Evolutionary conservation across 2,113 vertebrate species (phyloP).

Genomic region (Strigops habroptila): DNA sequence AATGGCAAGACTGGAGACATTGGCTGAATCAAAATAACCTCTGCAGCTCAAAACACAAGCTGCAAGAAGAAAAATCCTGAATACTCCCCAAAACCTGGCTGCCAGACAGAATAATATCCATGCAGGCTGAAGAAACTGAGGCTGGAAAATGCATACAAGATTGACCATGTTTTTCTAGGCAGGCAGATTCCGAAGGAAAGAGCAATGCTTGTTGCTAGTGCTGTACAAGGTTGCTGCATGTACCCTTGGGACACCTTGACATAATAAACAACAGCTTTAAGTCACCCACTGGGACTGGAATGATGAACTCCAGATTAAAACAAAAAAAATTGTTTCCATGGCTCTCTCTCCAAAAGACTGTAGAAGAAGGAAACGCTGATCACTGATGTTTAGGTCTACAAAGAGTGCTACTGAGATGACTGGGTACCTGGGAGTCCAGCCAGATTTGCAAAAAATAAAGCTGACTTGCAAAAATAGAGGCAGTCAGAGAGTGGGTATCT

Average conservation of each 20-base stretch:
- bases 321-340: background rate
- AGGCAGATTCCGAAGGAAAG: background rate
- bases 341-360: background rate
- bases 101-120: background rate
- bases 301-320: background rate
- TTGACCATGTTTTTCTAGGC: background rate
- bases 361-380: background rate
- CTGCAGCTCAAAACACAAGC: background rate
- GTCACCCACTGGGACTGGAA: background rate
- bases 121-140: background rate
- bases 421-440: background rate
- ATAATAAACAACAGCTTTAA: background rate
- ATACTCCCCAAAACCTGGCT: background rate
- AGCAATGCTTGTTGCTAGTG: background rate
- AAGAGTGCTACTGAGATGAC: background rate
- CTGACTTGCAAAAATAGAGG: background rate
- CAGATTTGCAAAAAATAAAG: background rate
- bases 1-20: background rate
- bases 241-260: background rate
- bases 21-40: background rate
- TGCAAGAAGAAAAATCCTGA: background rate
- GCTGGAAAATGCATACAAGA: background rate
- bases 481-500: background rate
- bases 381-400: background rate
- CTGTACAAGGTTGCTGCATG: rapidly evolving